A percentile compares a stretch with the other conserved stretches of the same genome.
Evolutionary conservation across 2,113 vertebrate species (phyloP).

Genomic region (Malurus cyaneus): DNA sequence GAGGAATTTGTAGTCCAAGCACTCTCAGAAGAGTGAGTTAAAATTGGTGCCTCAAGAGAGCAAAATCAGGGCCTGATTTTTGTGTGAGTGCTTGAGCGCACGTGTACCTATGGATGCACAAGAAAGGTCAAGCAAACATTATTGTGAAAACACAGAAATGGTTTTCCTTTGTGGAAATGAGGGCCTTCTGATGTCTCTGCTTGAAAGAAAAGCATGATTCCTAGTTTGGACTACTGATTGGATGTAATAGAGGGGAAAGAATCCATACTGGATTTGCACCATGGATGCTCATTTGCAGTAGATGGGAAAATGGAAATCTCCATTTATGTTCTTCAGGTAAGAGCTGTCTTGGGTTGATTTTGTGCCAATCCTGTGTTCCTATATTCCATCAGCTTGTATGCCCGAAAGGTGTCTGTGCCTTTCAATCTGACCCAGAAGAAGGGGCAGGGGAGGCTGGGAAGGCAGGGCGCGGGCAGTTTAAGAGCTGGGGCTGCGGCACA

Average conservation of each 20-base stretch:
- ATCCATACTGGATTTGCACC: not conserved
- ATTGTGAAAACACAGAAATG: not conserved
- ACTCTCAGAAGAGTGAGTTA: not conserved
- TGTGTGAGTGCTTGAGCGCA: not conserved
- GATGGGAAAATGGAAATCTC: not conserved
- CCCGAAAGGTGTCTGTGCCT: too few relatives aligned
- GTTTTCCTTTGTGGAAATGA: not conserved
- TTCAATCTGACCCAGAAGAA: too few relatives aligned
- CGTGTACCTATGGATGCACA: fast-evolving
- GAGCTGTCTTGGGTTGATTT: not conserved
- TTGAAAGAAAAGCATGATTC: not conserved
- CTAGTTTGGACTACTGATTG: not conserved
- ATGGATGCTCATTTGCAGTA: not conserved
- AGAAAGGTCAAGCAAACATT: not conserved
- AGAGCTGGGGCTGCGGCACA: too few relatives aligned
- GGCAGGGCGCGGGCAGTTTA: too few relatives aligned
- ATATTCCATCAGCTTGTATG: too few relatives aligned
- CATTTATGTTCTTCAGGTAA: not conserved
- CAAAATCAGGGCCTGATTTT: not conserved
- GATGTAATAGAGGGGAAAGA: not conserved
- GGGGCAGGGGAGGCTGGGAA: too few relatives aligned
- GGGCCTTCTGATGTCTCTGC: not conserved
- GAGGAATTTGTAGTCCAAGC: not conserved
- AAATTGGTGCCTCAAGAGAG: not conserved
- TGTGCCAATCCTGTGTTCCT: too few relatives aligned